Base-by-base conservation (phyloP, 2,888 invertebrate species). In the Phyllotreta striolata region DNA sequence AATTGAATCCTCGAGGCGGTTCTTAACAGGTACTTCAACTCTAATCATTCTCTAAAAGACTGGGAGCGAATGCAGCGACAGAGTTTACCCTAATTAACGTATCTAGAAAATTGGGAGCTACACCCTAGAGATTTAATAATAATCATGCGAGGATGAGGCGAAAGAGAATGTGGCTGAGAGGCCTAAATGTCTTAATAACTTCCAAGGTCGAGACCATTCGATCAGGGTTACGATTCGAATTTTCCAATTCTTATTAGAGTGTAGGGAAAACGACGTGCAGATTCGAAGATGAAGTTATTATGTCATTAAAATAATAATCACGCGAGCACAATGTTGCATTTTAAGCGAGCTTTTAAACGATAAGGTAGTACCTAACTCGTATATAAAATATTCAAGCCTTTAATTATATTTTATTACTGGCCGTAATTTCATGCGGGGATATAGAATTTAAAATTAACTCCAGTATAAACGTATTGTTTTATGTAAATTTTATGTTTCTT, bases 101-200 rank as follows among this genome's bases (percentile, higher is more conserved):
- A 78, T 79, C 78, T 73, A 75, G 73, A 74, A 78, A 79, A 79
- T 79, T 78, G 78, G 78, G 76, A 77, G 75, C 76, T 78, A 79
- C 79, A 79, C 75, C 79, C 75, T 74, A 78, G 77, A 79, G 77
- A 78, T 79, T 78, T 78, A 79, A 79, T 79, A 79, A 79, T 79
- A 79, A 78, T 79, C 77, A 77, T 76, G 67, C 75, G 75, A 77
- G 76, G 77, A 75, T 76, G 75, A 75, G 75, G 73, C 74, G 73
- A 76, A 74, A 76, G 73, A 77, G 79, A 24, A 24, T 78, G 78
- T 78, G 78, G 79, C 78, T 77, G 74, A 72, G 75, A 78, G 78
- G 78, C 78, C 79, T 81, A 81, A 24, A 81, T 81, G 81, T 81
- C 81, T 81, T 81, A 81, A 81, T 81, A 81, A 80, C 81, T 81